These are phyloP conservation scores for Varanus salvator DNA, from an alignment of 2,113 vertebrate genomes.

Conservation along the genomic window DNA sequence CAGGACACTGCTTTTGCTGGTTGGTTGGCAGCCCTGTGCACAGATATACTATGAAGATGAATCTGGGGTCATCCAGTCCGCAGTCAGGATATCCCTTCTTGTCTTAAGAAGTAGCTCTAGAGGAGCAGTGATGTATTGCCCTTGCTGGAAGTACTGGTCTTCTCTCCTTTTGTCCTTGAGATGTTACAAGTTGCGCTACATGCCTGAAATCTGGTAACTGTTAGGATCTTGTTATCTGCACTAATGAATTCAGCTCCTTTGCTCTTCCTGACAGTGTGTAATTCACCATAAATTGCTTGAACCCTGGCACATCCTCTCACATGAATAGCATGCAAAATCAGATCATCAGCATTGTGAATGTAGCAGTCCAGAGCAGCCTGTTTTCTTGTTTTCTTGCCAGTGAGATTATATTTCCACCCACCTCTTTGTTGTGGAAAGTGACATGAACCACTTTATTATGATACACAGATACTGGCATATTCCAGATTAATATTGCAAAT, in stretches of 20 bases:
- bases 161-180: slow-evolving; percentile 23
- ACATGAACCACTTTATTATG: neutral
- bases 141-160: neutral
- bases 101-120: neutral
- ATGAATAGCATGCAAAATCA: neutral
- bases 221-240: neutral
- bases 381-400: neutral
- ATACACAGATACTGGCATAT: neutral
- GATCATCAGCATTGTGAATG: neutral
- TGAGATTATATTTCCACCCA: neutral
- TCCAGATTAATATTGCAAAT: neutral
- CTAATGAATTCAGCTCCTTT: neutral
- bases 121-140: neutral
- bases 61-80: neutral
- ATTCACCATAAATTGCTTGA: slow-evolving; percentile 19
- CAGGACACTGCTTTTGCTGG: neutral
- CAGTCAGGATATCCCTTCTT: neutral
- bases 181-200: neutral
- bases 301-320: neutral
- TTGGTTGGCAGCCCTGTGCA: neutral
- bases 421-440: neutral
- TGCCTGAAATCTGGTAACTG: neutral
- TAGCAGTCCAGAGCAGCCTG: neutral
- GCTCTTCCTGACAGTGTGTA: slow-evolving; percentile 7
- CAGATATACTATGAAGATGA: neutral